Evolutionary conservation across 1,140 invertebrate species (phyloP), one percentile per base, ranked within the genome.

Genomic region (Bombus terrestris): DNA sequence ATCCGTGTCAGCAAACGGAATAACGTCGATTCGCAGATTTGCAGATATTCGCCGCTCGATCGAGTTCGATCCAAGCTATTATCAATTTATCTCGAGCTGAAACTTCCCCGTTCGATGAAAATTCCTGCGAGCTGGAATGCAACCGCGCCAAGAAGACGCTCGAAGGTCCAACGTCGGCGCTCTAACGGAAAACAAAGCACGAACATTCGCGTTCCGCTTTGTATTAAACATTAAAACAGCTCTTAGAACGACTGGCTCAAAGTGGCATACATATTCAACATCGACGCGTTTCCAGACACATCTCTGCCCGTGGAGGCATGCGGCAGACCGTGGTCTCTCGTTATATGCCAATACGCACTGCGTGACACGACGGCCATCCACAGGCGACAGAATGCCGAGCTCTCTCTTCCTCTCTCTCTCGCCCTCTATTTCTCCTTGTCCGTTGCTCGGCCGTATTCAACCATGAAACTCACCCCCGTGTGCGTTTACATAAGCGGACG

Each of bases 381-480:
- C n/a, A 64, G 86, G 83, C 83, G 83, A 85, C 86, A 74, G 81
- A 62, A 72, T 75, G 69, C 80, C 66, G n/a, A 64, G n/a, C 13
- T 2, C 73, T 37, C 47, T 64, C 81, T 32, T n/a, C 22, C 13
- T 43, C 39, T 43, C 32, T 32, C 71, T 39, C 37, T 69, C n/a
- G 62, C 13, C 15, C 5, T 66, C n/a, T 66, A 1, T 32, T 32
- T 66, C 68, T 39, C 10, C 25, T 18, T 71, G 35, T 69, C 25
- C 32, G 73, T n/a, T 53, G 76, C 72, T 37, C 37, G 59, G n/a
- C 37, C 68, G 76, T 79, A 85, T 80, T 88, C 72, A 76, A 15
- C 73, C 73, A 75, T 89, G 81, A 90, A 87, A 90, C 80, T 25
- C 86, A 81, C 88, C 82, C 86, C 86, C 72, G 66, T 18, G 43